Evolutionary conservation across 2,888 invertebrate genomes (phyloP).

Genomic region (Cheilosia impressa): DNA sequence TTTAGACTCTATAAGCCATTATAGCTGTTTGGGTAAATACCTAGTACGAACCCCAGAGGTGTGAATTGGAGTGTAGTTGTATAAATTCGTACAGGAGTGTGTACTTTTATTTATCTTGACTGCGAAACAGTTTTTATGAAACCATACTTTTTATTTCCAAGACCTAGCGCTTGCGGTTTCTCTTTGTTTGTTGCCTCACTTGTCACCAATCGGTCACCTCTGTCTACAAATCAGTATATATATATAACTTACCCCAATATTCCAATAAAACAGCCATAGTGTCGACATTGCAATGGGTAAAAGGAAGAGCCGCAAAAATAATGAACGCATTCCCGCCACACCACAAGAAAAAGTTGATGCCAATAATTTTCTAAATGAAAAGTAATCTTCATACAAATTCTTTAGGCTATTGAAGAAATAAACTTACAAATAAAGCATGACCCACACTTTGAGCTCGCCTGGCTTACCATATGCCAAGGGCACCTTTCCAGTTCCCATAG

Average conservation of each 20-base stretch:
- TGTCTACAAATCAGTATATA: background rate
- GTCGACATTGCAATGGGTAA: constrained; percentile 91
- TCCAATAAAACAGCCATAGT: constrained; percentile 90
- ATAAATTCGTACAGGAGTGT: too few species aligned
- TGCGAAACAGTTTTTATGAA: too few species aligned
- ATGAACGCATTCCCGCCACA: constrained; percentile 89
- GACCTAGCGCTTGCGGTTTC: too few species aligned
- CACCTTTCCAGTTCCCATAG: constrained; percentile 86
- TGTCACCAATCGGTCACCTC: background rate
- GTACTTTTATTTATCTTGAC: too few species aligned
- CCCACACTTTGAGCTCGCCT: constrained; percentile 87
- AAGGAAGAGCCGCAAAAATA: constrained; percentile 89
- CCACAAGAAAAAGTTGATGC: constrained; percentile 92
- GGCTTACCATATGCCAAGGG: constrained; percentile 91
- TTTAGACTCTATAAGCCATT: too few species aligned
- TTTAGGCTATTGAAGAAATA: background rate
- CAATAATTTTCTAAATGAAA: constrained; percentile 87
- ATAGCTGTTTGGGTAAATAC: too few species aligned
- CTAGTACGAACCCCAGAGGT: too few species aligned
- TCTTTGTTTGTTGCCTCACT: too few species aligned
- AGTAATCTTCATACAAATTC: background rate
- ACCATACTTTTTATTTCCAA: too few species aligned
- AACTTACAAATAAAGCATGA: constrained; percentile 87
- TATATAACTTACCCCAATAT: constrained; percentile 81
- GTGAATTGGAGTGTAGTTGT: too few species aligned